Base-by-base conservation (phyloP, 1,140 invertebrate species). In the Pseudomyrmex concolor region DNA sequence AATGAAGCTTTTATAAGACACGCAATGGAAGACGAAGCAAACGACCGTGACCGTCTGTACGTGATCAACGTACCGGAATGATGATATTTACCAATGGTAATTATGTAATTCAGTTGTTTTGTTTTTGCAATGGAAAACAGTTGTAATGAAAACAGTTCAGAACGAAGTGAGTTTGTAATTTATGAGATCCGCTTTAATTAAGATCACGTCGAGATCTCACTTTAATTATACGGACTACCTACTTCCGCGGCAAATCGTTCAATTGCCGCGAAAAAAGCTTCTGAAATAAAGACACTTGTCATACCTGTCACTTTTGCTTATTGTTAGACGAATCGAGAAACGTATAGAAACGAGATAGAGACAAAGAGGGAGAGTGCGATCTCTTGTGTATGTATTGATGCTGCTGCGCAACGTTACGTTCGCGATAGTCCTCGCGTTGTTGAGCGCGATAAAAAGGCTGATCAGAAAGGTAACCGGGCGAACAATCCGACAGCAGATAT, bases 401-500 rank as follows among this genome's bases (percentile, higher is more conserved):
- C 45, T 10, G 13, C 22, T 17, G 48, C 7, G 59, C 60, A 25
- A 76, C 25, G 60, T 70, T 54, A 70, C 64, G 76, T 59, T 55
- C 17, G 48, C 50, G 51, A 80, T 48, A 19, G 43, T 80, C 48
- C 8, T 55, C 63, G 48, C n/a, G 25, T 57, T 45, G 19, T 34
- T 34, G 34, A 34, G 34, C 64, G 64, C 64, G 54, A 78, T 59
- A 57, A 80, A 80, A 80, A 59, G 66, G 43, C 19, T 80, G 76
- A 80, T 80, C 54, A 71, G 66, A n/a, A 59, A 80, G 64, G 66
- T n/a, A 50, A 43, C 34, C 13, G 19, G 12, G 64, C 63, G 1
- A 19, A 70, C 66, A 48, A 71, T 60, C 66, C 76, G 54, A 80
- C 76, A 50, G 66, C 19, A 50, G 54, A 80, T 59, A 80, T 80